Evolutionary conservation across 1,140 invertebrate genomes (phyloP), one percentile per base, ranked within the genome.

Genomic region (fruit fly (Drosophila melanogaster)): DNA sequence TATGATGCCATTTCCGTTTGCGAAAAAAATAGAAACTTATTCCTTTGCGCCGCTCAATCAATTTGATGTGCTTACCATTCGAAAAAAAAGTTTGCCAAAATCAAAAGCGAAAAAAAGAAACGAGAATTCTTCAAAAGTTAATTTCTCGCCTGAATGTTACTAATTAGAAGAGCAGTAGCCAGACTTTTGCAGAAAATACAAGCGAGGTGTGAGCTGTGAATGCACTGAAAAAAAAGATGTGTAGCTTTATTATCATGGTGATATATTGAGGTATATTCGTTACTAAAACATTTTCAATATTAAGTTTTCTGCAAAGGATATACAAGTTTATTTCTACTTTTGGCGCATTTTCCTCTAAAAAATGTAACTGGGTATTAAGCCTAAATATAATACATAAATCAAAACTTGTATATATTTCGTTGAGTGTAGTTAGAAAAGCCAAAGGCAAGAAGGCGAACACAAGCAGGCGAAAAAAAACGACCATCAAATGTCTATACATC

Each of bases 401-500:
- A 30, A 30, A 8, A 30, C 2, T 8, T 3, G 7, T 30, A 15
- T 24, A 11, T 10, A 38, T 46, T 38, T 65, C 10, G 0, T 1
- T 38, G 7, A 41, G 44, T 67, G 59, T 14, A 30, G 4, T 49
- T 1, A 4, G 41, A 24, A 19, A 53, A 46, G 30, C 49, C 17
- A 55, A 47, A 73, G 33, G 44, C 57, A 54, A 74, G 70, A 62
- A 62, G 58, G 37, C 67, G 33, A 54, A 64, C 47, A 47, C 66
- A 51, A 58, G 19, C 59, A 30, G 40, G 19, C 47, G 51, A 57
- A 77, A 72, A 86, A 81, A 79, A 83, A 55, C n/a, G n/a, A n/a
- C 54, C 65, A 76, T 89, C 64, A 73, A 89, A 89, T 83, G 83
- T 77, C 79, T 49, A 87, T 87, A 89, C 84, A 87, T 87, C 83